Base-by-base conservation (phyloP, 2,113 vertebrate genomes). In the Calyptomena viridis region DNA sequence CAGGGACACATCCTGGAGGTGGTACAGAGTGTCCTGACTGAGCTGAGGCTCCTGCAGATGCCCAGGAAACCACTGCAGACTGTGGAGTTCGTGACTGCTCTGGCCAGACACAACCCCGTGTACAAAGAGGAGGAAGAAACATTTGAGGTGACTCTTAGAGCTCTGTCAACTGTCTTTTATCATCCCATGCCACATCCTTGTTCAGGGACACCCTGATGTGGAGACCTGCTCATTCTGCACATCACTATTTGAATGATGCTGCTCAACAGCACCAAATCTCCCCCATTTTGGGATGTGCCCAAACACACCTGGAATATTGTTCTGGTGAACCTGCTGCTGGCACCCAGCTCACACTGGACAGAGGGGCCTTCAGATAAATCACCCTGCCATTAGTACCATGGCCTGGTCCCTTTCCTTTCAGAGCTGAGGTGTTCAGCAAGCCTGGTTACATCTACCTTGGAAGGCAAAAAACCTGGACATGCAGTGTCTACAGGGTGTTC, bases 121-220 rank as follows among this genome's bases (percentile, higher is more conserved):
- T 99, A 98, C 97, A 98, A 89, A 64, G 98, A 99, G 77, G 98
- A 99, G 44, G 98, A 99, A 9, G 98, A 98, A 56, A 52, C 85
- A 1, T 98, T 98, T 37, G 98, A 99, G 98, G 99, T 99, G 80
- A 97, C 18, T 4, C 2, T 49, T 27, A 63, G 37, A 80, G 25
- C 67, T 80, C 21, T 39, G 14, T 24, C 72, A 53, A 27, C 24
- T 30, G 39, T 21, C 44, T 87, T 64, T 56, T 11, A 22, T 27
- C 2, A 0, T 47, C 39, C 44, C 25, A 33, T 60, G 28, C 47
- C 46, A 5, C 1, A 14, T 46, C 63, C 77, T 88, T 49, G 17
- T 15, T 37, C 78, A 22, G 59, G 35, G 39, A 53, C 39, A 8
- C 13, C 12, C 17, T 39, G 37, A 56, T 69, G 76, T 28, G 21